Conservation (phyloP, 2,113 vertebrate genomes). For the Actenoides lindsayi region DNA sequence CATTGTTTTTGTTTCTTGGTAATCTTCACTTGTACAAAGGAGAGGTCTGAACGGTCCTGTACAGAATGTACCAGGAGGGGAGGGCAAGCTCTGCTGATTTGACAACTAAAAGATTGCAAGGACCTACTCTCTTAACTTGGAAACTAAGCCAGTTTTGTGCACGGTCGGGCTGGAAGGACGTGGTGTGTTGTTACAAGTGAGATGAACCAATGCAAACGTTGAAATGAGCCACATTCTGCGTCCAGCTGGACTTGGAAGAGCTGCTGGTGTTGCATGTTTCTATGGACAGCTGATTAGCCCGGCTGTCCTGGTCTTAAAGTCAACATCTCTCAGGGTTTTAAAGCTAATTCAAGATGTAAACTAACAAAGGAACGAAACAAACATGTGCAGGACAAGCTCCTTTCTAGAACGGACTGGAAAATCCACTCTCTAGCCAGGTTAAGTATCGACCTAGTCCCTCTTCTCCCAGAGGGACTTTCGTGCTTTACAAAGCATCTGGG, state of each 20-base stretch:
- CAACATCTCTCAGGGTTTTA: background rate
- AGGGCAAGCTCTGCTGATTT: background rate
- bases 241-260: background rate
- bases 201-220: background rate
- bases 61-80: background rate
- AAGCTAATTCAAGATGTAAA: background rate
- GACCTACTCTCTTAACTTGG: background rate
- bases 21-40: background rate
- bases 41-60: background rate
- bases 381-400: background rate
- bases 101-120: background rate
- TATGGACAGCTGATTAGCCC: background rate
- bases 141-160: background rate
- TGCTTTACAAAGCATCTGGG: background rate
- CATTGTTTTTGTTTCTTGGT: slow-evolving; percentile 41
- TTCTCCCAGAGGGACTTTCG: background rate
- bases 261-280: background rate
- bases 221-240: background rate
- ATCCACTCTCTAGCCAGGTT: background rate
- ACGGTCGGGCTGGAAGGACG: background rate
- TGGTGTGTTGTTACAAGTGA: background rate
- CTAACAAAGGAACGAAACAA: background rate
- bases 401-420: background rate
- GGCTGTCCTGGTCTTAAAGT: background rate
- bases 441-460: background rate